Base-by-base conservation (phyloP, 2,113 vertebrate species). In the Ursus arctos region DNA sequence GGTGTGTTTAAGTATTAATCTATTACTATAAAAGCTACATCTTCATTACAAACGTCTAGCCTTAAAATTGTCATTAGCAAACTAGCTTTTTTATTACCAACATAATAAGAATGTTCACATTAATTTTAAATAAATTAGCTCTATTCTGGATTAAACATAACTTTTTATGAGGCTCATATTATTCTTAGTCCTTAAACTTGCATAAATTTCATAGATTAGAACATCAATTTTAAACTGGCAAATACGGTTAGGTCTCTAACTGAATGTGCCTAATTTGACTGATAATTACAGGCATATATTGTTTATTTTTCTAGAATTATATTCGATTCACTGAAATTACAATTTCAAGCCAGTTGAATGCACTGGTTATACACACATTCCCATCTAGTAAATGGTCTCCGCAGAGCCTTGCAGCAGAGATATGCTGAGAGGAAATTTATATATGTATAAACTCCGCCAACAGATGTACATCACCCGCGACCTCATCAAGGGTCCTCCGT, bases 401-500 rank as follows among this genome's bases (percentile, higher is more conserved):
- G 59, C 2, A 18, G 2, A 59, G 10, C 24, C 11, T 82, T n/a
- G 55, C 51, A 57, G n/a, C 19, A 69, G 12, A 63, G 1, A 3
- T 15, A 43, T 31, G 1, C 14, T 51, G 11, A 67, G 40, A 51
- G 6, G 6, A 49, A 88, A 55, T 49, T 16, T 12, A 47, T 6
- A 33, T 22, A 82, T 1, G 65, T 16, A 79, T 55, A 99, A 99
- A 88, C 99, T 99, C 93, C 97, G 97, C 4, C 94, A 99, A 94
- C 98, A 98, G 76, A 98, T 99, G 40, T 53, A 53, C 11, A 94
- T 98, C 94, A 99, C 98, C 51, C 94, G 98, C 1, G 98, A 71
- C 61, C 97, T 98, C 97, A 97, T 95, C 8, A 98, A 99, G 98
- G 98, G 98, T 51, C 99, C 99, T 69, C 96, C 98, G 69, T 97